phyloP scores from a whole-genome alignment of 2,113 vertebrate genomes.

The Hippolais icterina region DNA sequence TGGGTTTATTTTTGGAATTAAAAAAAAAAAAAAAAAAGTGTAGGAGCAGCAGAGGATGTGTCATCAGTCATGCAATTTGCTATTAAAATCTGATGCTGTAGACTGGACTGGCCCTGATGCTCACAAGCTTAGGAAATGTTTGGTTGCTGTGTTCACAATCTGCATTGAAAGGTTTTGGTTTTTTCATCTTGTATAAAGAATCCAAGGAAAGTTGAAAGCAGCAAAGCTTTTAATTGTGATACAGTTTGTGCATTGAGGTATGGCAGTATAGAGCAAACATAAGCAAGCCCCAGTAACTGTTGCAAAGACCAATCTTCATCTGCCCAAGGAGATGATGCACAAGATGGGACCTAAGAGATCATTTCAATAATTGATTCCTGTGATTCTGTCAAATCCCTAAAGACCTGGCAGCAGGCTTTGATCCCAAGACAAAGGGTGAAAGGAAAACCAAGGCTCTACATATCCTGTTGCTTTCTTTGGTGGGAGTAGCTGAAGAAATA shows the following conservation, averaged over 20 bases:
- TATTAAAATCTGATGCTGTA: background rate
- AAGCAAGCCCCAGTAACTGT: background rate
- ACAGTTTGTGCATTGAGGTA: background rate
- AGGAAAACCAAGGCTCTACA: background rate
- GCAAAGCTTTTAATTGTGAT: background rate
- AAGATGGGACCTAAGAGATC: background rate
- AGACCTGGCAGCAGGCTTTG: constrained; percentile 9
- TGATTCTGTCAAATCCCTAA: constrained; percentile 11
- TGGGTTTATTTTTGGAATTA: background rate
- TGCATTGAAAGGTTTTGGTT: background rate
- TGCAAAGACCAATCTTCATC: background rate
- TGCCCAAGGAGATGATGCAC: background rate
- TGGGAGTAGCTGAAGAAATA: constrained; percentile 10
- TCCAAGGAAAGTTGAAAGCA: background rate
- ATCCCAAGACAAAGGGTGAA: constrained; percentile 39
- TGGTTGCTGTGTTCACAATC: background rate
- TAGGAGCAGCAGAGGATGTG: background rate
- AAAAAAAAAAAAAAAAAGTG: background rate
- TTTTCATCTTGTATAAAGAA: background rate
- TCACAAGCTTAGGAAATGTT: background rate
- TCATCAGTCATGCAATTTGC: background rate
- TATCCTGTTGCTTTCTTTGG: background rate
- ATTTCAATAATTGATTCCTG: constrained; percentile 19
- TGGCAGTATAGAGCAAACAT: background rate
- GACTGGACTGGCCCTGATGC: background rate